phyloP scores from a whole-genome alignment of 2,888 invertebrate genomes.

The Euspilapteryx auroguttella region DNA sequence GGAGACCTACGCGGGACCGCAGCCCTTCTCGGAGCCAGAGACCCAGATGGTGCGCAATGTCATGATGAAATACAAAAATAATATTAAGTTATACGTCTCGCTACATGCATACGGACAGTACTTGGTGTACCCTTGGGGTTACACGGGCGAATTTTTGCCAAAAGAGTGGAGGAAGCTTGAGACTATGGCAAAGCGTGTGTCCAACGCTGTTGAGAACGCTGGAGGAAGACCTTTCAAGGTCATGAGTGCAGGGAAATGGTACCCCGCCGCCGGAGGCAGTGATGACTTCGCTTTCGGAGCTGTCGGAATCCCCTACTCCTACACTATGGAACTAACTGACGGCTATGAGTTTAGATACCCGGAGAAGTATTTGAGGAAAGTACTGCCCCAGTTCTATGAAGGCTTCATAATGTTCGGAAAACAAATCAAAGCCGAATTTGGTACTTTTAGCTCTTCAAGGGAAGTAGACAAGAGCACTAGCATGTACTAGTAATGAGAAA shows the following conservation, averaged over 20 bases:
- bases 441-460: no score
- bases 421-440: conserved; percentile 30
- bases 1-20: conserved; percentile 62
- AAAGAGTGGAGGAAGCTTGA: conserved; percentile 45
- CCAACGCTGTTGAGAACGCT: conserved; percentile 30
- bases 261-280: conserved; percentile 64
- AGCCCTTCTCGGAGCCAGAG: conserved; percentile 66
- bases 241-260: conserved; percentile 56
- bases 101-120: conserved; percentile 71
- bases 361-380: conserved; percentile 19
- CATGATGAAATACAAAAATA: conserved; percentile 40
- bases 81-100: conserved; percentile 67
- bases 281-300: conserved; percentile 64
- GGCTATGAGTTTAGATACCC: conserved; percentile 70
- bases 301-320: conserved; percentile 54
- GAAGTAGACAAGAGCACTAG: no score
- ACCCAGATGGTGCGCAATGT: conserved; percentile 54
- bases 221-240: conserved; percentile 46
- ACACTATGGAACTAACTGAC: conserved; percentile 64
- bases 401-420: conserved; percentile 30
- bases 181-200: conserved; percentile 30
- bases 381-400: conserved; percentile 34
- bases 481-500: no score
- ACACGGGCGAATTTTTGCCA: conserved; percentile 45
- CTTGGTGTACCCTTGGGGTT: conserved; percentile 68